Evolutionary conservation across 2,888 invertebrate genomes (phyloP).

Genomic region (Diadegma fenestrale): DNA sequence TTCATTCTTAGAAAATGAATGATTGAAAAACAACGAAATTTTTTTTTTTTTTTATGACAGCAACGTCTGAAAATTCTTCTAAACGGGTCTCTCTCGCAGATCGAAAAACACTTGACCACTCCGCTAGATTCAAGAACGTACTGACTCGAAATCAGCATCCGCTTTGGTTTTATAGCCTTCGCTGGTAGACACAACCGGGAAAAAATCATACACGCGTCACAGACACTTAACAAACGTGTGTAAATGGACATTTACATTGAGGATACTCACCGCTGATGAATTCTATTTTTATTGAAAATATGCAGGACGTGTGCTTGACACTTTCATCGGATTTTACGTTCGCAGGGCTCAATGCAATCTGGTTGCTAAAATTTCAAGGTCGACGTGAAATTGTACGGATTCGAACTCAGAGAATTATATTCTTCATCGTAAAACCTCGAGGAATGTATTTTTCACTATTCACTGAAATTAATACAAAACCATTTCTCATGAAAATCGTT

Average conservation of each 20-base stretch:
- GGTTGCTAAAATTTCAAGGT: neutral
- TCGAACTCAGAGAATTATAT: neutral
- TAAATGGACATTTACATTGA: neutral
- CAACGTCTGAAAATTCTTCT: neutral
- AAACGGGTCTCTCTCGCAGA: constrained; percentile 14
- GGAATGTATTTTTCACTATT: neutral
- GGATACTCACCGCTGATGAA: neutral
- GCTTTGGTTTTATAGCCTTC: constrained; percentile 66
- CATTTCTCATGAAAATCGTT: too few species aligned
- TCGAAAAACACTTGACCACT: constrained; percentile 5
- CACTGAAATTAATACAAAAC: neutral
- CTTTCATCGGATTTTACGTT: neutral
- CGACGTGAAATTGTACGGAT: neutral
- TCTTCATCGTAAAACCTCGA: neutral
- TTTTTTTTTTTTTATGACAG: neutral
- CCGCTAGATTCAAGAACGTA: constrained; percentile 49
- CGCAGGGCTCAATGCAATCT: neutral
- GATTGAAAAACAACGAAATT: neutral
- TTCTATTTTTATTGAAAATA: neutral
- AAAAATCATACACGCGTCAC: constrained; percentile 22
- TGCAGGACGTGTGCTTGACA: neutral
- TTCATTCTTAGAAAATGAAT: constrained; percentile 39
- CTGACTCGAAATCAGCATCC: constrained; percentile 52
- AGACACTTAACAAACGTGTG: neutral
- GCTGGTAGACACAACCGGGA: constrained; percentile 18